Conservation (phyloP, 2,113 vertebrate genomes). For the Crypturellus undulatus region DNA sequence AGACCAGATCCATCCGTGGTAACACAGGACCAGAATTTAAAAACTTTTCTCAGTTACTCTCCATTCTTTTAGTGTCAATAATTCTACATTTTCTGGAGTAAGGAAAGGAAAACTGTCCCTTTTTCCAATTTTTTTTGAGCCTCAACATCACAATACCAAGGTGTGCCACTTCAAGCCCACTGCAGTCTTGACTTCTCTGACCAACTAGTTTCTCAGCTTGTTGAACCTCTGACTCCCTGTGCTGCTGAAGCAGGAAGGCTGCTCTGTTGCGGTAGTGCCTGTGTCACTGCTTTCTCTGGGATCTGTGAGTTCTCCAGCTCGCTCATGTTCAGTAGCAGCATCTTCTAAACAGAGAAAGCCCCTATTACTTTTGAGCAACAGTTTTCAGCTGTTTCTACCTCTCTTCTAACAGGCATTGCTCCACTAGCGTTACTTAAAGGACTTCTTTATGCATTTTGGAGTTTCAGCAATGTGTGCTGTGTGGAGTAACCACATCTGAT, state of each 20-base stretch:
- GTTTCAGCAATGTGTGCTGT: neutral
- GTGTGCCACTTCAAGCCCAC: neutral
- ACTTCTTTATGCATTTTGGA: neutral
- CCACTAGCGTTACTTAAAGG: neutral
- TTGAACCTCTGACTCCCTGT: neutral
- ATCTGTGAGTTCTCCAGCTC: neutral
- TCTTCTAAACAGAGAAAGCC: neutral
- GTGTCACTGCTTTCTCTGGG: neutral
- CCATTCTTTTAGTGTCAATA: neutral
- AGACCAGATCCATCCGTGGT: neutral
- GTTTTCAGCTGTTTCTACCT: neutral
- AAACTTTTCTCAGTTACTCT: neutral
- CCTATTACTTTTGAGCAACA: neutral
- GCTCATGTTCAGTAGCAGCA: neutral
- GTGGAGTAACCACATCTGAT: neutral
- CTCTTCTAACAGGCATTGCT: neutral
- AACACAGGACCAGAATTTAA: neutral
- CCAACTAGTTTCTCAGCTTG: neutral
- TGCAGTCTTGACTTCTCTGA: neutral
- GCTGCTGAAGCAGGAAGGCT: neutral
- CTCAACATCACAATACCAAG: neutral
- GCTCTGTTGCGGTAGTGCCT: rapidly evolving
- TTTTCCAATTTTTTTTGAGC: neutral
- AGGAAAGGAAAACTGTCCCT: neutral
- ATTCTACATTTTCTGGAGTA: neutral